phyloP scores from a whole-genome alignment of 2,797 vertebrate genomes.

The Catharus ustulatus region DNA sequence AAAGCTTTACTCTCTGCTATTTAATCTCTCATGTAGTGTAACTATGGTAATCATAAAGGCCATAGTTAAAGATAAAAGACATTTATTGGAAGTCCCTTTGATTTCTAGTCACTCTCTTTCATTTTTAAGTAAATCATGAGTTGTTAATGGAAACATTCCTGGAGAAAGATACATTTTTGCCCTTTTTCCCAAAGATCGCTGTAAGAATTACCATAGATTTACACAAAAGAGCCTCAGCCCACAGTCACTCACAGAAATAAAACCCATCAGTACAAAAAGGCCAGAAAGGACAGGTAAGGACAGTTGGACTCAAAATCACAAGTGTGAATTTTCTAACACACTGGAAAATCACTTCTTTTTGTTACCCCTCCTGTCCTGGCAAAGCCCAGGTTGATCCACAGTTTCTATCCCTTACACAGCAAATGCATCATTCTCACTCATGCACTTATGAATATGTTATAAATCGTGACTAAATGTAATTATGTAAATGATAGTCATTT shows the following conservation, averaged over 20 bases:
- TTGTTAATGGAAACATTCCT: neutral
- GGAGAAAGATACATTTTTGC: neutral
- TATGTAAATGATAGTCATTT: slow-evolving; percentile 73
- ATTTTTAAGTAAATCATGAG: neutral
- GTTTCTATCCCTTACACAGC: neutral
- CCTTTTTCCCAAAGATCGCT: neutral
- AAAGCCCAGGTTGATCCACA: neutral
- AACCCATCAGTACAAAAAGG: neutral
- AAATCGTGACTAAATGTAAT: slow-evolving; percentile 67
- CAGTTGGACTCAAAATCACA: neutral
- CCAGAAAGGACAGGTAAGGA: neutral
- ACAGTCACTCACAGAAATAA: neutral
- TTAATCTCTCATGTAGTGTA: rapidly evolving
- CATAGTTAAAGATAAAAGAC: neutral
- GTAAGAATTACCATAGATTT: neutral
- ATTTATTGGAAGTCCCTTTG: neutral
- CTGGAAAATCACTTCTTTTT: neutral
- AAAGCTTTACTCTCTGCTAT: neutral
- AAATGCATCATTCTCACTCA: slow-evolving; percentile 53
- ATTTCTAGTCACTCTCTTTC: neutral
- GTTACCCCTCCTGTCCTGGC: neutral
- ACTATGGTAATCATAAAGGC: neutral
- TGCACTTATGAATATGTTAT: slow-evolving; percentile 59
- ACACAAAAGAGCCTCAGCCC: neutral
- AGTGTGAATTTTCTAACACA: neutral